These are phyloP conservation scores for Ceryle rudis DNA, from an alignment of 2,797 vertebrate genomes.

Conservation along the genomic window DNA sequence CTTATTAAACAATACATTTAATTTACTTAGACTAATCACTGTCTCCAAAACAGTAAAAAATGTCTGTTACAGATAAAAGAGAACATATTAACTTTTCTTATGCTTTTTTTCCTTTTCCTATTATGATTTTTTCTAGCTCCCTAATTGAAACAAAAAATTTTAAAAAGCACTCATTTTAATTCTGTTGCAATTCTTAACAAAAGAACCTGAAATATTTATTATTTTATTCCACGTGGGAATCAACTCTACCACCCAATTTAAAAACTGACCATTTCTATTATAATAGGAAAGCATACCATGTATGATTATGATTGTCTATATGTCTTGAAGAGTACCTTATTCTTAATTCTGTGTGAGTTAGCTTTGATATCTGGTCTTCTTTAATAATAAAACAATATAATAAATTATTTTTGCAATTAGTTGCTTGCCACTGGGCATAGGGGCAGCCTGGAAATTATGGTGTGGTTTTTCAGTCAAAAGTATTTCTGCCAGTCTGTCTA, in stretches of 20 bases:
- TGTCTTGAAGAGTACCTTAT: neutral
- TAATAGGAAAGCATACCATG: neutral
- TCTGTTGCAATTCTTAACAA: neutral
- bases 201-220: neutral
- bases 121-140: neutral
- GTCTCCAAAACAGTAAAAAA: neutral
- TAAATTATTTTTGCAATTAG: neutral
- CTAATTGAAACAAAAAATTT: neutral
- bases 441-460: neutral
- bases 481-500: neutral
- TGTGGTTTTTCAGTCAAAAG: neutral
- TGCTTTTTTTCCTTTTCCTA: neutral
- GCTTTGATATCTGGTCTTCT: neutral
- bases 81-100: neutral
- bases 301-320: neutral
- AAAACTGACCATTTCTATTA: neutral
- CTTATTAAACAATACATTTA: neutral
- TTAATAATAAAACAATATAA: neutral
- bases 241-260: neutral
- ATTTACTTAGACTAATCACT: neutral
- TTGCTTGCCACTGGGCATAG: neutral
- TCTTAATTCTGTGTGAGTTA: neutral
- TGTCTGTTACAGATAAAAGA: neutral
- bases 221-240: neutral
- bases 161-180: neutral